Evolutionary conservation across 2,113 vertebrate species (phyloP).

Genomic region (Sylvilagus bachmani): DNA sequence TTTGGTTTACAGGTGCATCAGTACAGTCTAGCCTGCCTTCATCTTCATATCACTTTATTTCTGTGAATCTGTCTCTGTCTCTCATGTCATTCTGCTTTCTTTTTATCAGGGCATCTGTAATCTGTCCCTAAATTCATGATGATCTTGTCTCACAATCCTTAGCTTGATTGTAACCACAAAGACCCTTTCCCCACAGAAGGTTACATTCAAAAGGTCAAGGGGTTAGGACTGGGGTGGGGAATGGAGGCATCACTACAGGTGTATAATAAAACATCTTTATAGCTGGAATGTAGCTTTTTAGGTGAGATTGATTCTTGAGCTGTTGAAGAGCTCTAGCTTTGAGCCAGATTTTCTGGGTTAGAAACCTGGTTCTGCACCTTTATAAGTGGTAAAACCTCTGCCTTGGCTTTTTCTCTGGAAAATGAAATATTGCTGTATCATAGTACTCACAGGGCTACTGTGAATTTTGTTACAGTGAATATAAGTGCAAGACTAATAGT

Average conservation of each 20-base stretch:
- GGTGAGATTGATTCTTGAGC: background rate
- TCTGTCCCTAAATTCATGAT: background rate
- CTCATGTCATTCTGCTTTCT: background rate
- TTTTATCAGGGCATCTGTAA: background rate
- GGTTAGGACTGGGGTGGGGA: background rate
- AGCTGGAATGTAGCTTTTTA: background rate
- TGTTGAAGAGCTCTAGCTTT: background rate
- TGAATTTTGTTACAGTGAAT: slow-evolving; percentile 30
- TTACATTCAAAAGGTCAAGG: background rate
- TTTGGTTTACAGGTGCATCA: background rate
- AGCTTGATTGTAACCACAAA: background rate
- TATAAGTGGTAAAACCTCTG: background rate
- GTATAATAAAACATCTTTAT: background rate
- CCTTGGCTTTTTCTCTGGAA: slow-evolving; percentile 31
- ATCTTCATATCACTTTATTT: background rate
- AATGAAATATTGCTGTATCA: background rate
- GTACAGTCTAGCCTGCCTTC: background rate
- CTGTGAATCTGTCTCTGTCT: background rate
- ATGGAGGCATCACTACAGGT: background rate
- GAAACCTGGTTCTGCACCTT: background rate
- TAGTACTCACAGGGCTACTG: background rate
- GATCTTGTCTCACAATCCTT: background rate
- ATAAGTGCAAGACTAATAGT: background rate
- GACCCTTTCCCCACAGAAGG: background rate
- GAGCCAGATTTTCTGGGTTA: background rate